phyloP scores from a whole-genome alignment of 2,797 vertebrate species.

The Pterois miles region DNA sequence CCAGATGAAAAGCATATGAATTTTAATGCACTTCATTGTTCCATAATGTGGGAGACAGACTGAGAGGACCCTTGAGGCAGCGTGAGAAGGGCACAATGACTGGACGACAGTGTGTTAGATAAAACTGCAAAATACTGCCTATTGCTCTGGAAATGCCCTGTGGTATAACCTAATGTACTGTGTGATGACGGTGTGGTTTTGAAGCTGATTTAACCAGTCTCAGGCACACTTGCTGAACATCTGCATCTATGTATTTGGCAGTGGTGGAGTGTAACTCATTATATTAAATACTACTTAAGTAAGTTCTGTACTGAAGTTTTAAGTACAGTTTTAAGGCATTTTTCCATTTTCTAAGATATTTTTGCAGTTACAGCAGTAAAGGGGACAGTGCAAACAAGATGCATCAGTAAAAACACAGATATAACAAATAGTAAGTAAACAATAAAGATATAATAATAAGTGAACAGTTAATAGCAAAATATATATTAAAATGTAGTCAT shows the following conservation, averaged over 20 bases:
- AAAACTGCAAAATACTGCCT: constrained; percentile 16
- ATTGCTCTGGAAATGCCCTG: constrained; percentile 23
- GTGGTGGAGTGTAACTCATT: neutral
- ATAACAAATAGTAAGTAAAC: too few relatives aligned
- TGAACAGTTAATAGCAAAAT: too few relatives aligned
- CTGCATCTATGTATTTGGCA: neutral
- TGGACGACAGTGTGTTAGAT: constrained; percentile 26
- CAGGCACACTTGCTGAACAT: neutral
- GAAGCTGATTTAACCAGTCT: neutral
- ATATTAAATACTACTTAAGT: neutral
- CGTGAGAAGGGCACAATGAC: constrained; percentile 49
- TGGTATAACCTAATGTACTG: constrained; percentile 12
- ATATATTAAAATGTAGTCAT: too few relatives aligned
- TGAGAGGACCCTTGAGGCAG: constrained; percentile 64
- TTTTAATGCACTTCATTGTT: constrained; percentile 80
- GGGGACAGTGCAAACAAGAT: too few relatives aligned
- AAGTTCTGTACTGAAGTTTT: neutral
- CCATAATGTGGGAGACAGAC: constrained; percentile 74
- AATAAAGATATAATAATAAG: too few relatives aligned
- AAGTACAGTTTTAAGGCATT: neutral
- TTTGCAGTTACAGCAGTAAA: too few relatives aligned
- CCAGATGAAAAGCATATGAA: constrained; percentile 76
- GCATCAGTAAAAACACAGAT: too few relatives aligned
- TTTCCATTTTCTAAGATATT: neutral
- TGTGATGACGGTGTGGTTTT: constrained; percentile 1